Base-by-base conservation (phyloP, 2,888 invertebrate species). In the Ommatoiulus sabulosus region DNA sequence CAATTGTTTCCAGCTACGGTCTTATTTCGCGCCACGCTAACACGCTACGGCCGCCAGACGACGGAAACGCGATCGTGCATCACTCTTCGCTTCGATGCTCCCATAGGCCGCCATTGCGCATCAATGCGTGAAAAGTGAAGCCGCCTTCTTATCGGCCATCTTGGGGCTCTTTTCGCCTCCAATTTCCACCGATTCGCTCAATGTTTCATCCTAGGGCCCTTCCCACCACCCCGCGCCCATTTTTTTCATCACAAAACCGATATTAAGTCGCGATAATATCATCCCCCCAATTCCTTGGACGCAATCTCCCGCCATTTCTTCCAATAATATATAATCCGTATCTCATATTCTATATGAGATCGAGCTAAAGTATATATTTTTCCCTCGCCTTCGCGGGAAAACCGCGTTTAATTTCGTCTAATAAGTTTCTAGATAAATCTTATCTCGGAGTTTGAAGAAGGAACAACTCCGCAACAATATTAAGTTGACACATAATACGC, bases 171-270 rank as follows among this genome's bases (percentile, higher is more conserved):
- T 57, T 57, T 46, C 8, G 46, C 5, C 8, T 46, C 46, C 46
- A n/a, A n/a, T n/a, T n/a, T n/a, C n/a, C n/a, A n/a, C n/a, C n/a
- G n/a, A 8, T 46, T 46, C 8, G 46, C 46, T 3, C 52, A 57
- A 3, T 3, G 3, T 57, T 57, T 57, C 52, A 7, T 46, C 46
- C 5, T n/a, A 46, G 46, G 46, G 12, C 10, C 15, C 52, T 3
- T 57, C 15, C 52, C 52, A 57, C 52, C 52, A n/a, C n/a, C 52
- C 8, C 52, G 15, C 52, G 52, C 52, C 52, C 52, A 57, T 15
- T 57, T 57, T 57, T 57, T 57, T 57, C 52, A 57, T 57, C 52
- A 57, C 52, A 57, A 57, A 57, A 57, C 52, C 52, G 52, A 57
- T 57, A 57, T 57, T 57, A 57, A 57, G 10, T 57, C 52, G 6